Percentiles rank a stretch among this genome's conserved stretches.
These are phyloP conservation scores for Parotocinclus haroldoi DNA, from an alignment of 2,797 vertebrate genomes.

Conservation along the genomic window DNA sequence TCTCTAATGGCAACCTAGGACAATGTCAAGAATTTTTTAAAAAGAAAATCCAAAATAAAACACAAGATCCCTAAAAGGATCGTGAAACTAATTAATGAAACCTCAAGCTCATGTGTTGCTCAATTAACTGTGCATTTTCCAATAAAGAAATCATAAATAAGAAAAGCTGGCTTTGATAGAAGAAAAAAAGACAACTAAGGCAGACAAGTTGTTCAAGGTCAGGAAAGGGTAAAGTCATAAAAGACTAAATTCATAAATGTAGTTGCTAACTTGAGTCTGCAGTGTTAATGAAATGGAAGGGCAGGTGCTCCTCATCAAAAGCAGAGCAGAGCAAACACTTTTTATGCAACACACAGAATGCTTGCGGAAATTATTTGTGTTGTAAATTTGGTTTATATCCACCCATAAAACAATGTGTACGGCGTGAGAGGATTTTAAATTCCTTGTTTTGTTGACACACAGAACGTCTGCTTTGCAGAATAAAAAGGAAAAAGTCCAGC, in stretches of 20 bases:
- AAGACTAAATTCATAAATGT: neutral
- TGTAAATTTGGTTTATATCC: conserved; percentile 70
- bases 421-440: neutral
- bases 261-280: conserved; percentile 40
- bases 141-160: too few relatives aligned
- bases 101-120: neutral
- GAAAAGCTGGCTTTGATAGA: too few relatives aligned
- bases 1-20: neutral
- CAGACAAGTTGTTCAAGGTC: too few relatives aligned
- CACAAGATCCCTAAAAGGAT: neutral
- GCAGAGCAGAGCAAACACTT: conserved; percentile 31
- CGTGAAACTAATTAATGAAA: neutral
- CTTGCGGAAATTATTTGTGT: conserved; percentile 64
- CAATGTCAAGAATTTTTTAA: neutral
- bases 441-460: conserved; percentile 2
- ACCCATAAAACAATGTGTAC: conserved; percentile 61
- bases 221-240: too few relatives aligned
- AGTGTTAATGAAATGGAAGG: conserved; percentile 72
- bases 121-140: too few relatives aligned
- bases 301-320: conserved; percentile 37
- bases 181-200: too few relatives aligned
- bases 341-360: conserved; percentile 41
- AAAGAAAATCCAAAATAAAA: neutral
- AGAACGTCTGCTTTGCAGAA: too few relatives aligned
- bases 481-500: too few relatives aligned